These are phyloP conservation scores for Microchirus variegatus DNA, from an alignment of 2,797 vertebrate species.

Conservation along the genomic window DNA sequence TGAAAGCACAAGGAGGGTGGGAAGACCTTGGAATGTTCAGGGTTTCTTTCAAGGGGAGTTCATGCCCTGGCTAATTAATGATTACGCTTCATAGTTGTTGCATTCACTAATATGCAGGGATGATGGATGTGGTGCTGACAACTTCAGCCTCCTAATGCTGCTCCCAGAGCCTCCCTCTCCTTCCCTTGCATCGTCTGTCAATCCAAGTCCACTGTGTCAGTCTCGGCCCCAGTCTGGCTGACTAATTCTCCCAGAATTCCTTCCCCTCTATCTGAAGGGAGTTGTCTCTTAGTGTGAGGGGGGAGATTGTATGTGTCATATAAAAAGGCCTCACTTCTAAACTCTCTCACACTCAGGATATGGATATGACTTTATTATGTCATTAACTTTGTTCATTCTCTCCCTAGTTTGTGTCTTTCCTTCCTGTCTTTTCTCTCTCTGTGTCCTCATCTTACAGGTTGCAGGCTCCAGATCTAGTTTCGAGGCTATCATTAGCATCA, in stretches of 20 bases:
- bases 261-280: slow-evolving; percentile 41
- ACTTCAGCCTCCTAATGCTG: slow-evolving; percentile 56
- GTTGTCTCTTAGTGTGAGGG: slow-evolving; percentile 42
- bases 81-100: slow-evolving; percentile 73
- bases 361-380: no score
- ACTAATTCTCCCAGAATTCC: slow-evolving; percentile 63
- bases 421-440: no score
- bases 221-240: slow-evolving; percentile 57
- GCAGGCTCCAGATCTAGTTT: no score
- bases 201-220: slow-evolving; percentile 55
- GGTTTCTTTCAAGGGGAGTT: slow-evolving; percentile 69
- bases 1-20: slow-evolving; percentile 49
- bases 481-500: no score
- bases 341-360: no score
- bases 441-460: no score
- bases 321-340: slow-evolving; percentile 38
- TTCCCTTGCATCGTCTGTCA: slow-evolving; percentile 61
- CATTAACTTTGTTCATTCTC: no score
- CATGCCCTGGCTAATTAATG: slow-evolving; percentile 76
- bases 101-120: slow-evolving; percentile 68
- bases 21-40: slow-evolving; percentile 66
- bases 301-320: slow-evolving; percentile 36
- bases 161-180: slow-evolving; percentile 45
- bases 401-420: no score
- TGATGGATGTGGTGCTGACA: slow-evolving; percentile 76